Base-by-base conservation (phyloP, 2,797 vertebrate genomes). In the Characodon lateralis region DNA sequence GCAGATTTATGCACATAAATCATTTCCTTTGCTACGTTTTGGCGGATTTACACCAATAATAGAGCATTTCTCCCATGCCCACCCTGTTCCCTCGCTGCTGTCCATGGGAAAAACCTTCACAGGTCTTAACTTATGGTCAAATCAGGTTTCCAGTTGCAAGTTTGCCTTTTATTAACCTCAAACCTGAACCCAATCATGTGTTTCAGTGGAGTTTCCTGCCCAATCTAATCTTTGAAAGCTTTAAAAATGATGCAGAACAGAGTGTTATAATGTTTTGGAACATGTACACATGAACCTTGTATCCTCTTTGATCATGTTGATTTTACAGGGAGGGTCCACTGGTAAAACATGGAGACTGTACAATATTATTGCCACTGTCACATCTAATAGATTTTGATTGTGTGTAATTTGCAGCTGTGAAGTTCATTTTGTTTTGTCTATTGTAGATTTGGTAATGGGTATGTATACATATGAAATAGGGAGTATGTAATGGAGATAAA, bases 21-120 rank as follows among this genome's bases (percentile, higher is more conserved):
- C 92, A 95, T 95, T 96, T 95, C 93, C 94, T 95, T 93, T 77
- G 53, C 94, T 85, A 89, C 93, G 92, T 95, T 95, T 96, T 93
- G 88, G 89, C 89, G 91, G 92, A 94, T 94, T 94, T 94, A 90
- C 89, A 93, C 92, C 86, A 94, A 95, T 95, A 95, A 94, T 94
- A 94, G 93, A 85, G 91, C 87, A 92, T 94, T 89, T 87, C 89
- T 95, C 91, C 93, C 92, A 94, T 92, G 94, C 93, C 94, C 93
- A 94, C 95, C 92, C 90, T 94, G 94, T 94, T 95, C 89, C 82
- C 84, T 89, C 58, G 2, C 79, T 80, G 78, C 78, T 81, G 78
- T 92, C 85, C 91, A 89, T 95, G 94, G 93, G 92, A 95, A 95
- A 94, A 95, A 94, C 81, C 83, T 86, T 92, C 85, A 76, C 82